Evolutionary conservation across 2,888 invertebrate species (phyloP).

Genomic region (Reticulitermes lucifugus): DNA sequence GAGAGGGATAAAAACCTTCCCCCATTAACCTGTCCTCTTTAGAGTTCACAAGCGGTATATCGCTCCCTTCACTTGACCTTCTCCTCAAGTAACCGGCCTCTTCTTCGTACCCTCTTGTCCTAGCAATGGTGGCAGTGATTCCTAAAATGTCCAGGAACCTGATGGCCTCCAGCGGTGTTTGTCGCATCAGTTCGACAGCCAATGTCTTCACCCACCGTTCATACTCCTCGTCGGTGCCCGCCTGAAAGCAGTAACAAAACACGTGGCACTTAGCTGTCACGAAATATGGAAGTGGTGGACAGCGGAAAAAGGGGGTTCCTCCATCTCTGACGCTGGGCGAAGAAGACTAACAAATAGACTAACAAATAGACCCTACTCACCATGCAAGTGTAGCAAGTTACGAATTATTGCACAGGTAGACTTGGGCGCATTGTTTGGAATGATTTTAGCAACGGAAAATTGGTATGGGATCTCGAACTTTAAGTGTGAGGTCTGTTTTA

Average conservation of each 20-base stretch:
- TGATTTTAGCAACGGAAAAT: too few species aligned
- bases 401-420: too few species aligned
- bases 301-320: too few species aligned
- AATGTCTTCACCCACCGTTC: slow-evolving; percentile 81
- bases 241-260: slow-evolving; percentile 63
- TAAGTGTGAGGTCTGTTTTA: too few species aligned
- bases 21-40: neutral
- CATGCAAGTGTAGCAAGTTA: too few species aligned
- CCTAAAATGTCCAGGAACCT: slow-evolving; percentile 75
- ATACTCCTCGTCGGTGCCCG: slow-evolving; percentile 76
- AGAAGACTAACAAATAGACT: too few species aligned
- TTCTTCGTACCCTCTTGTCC: slow-evolving; percentile 57
- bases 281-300: too few species aligned
- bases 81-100: slow-evolving; percentile 45
- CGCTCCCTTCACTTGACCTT: neutral
- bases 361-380: too few species aligned
- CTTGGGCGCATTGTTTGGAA: too few species aligned
- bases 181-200: slow-evolving; percentile 79
- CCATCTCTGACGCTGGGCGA: too few species aligned
- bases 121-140: slow-evolving; percentile 62
- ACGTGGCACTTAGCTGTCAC: too few species aligned
- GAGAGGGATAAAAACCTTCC: neutral
- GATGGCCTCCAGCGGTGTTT: slow-evolving; percentile 76
- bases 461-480: too few species aligned
- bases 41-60: neutral